Base-by-base conservation (phyloP, 2,113 vertebrate species). In the Ophiodon elongatus region DNA sequence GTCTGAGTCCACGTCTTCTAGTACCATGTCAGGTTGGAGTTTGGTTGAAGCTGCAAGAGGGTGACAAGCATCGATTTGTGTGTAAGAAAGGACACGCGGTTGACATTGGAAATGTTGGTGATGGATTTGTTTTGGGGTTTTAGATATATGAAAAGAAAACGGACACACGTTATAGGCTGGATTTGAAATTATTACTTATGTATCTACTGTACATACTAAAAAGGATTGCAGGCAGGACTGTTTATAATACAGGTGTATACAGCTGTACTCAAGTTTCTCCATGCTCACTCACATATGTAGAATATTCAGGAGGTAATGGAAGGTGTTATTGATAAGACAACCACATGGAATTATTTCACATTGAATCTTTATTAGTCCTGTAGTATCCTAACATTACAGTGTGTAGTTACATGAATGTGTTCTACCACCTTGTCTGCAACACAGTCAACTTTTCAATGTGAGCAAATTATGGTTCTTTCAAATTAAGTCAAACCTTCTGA, bases 1-100 rank as follows among this genome's bases (percentile, higher is more conserved):
- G 78, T 95, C 94, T 0, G 93, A 93, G 17, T 94, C 91, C 47
- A 94, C 62, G 0, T 95, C 93, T 47, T 96, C 94, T 29, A 95
- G 87, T 0, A 96, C 83, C 87, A 94, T 88, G 73, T 96, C 95
- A 11, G 92, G 86, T 52, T 89, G 84, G 73, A 92, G 73, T 85
- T 84, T 85, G 65, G 79, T n/a, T 50, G 90, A 90, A 35, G 84
- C 93, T 94, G 82, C 19, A 37, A 68, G 52, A 83, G 43, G 85
- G 29, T 17, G 59, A 82, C 11, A 76, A 21, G 39, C 35, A 23
- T 50, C 6, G 35, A 66, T 65, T 65, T 78, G 21, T 39, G 25
- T 5, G 21, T 60, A 43, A 62, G 19, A 67, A 6, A 19, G 50
- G 2, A 62, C 17, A 13, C 9, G 15, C 21, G 31, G 57, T 25